phyloP scores from a whole-genome alignment of 1,140 invertebrate species.

The Bombus haemorrhoidalis region DNA sequence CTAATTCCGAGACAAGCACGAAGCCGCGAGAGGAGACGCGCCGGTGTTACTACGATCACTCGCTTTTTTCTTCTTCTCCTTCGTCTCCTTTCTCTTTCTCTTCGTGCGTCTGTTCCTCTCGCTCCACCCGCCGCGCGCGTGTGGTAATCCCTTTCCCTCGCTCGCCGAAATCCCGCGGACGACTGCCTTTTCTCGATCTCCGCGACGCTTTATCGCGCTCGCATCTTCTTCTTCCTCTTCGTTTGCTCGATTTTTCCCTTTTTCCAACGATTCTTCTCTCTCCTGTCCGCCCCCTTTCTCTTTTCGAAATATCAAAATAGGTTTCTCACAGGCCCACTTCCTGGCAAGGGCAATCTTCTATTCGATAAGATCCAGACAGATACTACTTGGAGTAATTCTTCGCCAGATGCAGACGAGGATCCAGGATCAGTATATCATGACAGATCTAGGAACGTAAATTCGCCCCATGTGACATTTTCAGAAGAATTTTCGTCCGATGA shows the following conservation, averaged over 20 bases:
- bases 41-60: slow-evolving; percentile 75
- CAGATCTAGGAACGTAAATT: not conserved
- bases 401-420: not conserved
- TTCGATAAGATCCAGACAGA: not conserved
- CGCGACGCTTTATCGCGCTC: slow-evolving; percentile 20
- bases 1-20: slow-evolving; percentile 80
- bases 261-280: not conserved
- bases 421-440: not conserved
- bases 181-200: slow-evolving; percentile 53
- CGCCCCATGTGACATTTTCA: not conserved
- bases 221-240: slow-evolving; percentile 2
- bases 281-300: not conserved
- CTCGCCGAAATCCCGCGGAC: slow-evolving; percentile 62
- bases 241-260: not conserved
- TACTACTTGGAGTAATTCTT: not conserved
- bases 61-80: slow-evolving; percentile 62
- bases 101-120: slow-evolving; percentile 40
- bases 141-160: slow-evolving; percentile 58
- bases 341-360: not conserved
- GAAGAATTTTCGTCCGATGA: not conserved
- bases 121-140: slow-evolving; percentile 49
- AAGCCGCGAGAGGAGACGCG: slow-evolving; percentile 66
- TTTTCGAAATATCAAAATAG: not conserved
- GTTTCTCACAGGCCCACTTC: not conserved
- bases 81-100: slow-evolving; percentile 40